Evolutionary conservation across 2,797 vertebrate genomes (phyloP).

Genomic region (Brotula barbata): DNA sequence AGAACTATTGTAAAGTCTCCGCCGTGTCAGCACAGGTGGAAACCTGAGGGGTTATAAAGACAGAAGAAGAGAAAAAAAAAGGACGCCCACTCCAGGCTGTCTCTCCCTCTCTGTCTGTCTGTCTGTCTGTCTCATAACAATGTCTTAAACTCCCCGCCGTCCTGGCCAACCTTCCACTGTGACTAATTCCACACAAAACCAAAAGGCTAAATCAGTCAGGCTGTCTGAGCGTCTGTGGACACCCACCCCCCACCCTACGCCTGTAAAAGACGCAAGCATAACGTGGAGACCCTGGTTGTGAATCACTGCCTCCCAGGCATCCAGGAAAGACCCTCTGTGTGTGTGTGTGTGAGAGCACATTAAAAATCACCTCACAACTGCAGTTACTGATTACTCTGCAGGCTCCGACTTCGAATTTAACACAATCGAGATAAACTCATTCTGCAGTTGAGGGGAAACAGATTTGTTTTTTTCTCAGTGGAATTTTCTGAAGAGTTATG

Average conservation of each 20-base stretch:
- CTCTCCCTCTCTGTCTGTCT: conserved; percentile 55
- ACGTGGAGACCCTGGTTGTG: conserved; percentile 46
- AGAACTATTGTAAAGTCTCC: conserved; percentile 81
- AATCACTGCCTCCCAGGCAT: conserved; percentile 56
- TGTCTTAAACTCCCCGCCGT: conserved; percentile 59
- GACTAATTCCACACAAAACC: conserved; percentile 75
- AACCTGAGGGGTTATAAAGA: conserved; percentile 74
- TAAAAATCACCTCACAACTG: no score
- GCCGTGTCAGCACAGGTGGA: conserved; percentile 84
- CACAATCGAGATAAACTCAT: no score
- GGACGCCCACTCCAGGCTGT: conserved; percentile 53
- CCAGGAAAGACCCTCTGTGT: conserved; percentile 34
- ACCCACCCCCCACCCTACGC: conserved; percentile 51
- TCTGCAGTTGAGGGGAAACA: no score
- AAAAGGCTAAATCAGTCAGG: conserved; percentile 64
- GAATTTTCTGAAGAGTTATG: no score
- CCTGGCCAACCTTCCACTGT: conserved; percentile 57
- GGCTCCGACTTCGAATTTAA: no score
- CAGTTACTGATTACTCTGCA: no score
- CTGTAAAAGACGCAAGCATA: conserved; percentile 56
- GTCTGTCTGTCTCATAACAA: no score
- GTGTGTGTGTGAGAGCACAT: conserved; percentile 24
- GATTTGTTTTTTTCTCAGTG: no score
- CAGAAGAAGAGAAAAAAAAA: conserved; percentile 40
- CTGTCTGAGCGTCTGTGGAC: conserved; percentile 60